Evolutionary conservation across 92 coral and sea anemone species (phyloP), one percentile per base, ranked within the genome.

Genomic region (Palythoa caribaeorum): DNA sequence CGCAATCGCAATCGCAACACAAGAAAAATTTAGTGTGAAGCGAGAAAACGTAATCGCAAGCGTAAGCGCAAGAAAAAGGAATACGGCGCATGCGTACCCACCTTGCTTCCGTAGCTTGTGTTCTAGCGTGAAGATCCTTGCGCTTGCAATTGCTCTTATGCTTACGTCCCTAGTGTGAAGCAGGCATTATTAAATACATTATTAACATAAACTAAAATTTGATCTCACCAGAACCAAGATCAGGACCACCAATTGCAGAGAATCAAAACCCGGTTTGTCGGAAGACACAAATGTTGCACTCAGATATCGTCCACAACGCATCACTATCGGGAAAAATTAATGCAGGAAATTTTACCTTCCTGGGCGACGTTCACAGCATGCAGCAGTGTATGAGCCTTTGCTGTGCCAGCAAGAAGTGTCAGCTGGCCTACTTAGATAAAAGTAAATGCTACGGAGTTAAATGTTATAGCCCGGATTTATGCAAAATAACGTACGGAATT

Each of bases 261-360:
- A 92, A 94, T 70, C 99, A 97, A 90, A 96, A 97, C 83, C 98
- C 99, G 54, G 92, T 93, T 71, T 97, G 99, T 91, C 95, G 93
- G 69, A 92, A 93, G 87, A 94, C 98, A 20, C 96, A 97, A 88
- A 86, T 97, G 90, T 88, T 97, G 36, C 99, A 97, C 89, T 95
- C 98, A 71, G 99, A 97, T 78, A 77, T 97, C 35, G 94, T 97
- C 40, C 96, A 93, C 50, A 97, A 95, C 88, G 99, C 97, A 20
- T 85, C 96, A 6, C 79, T 97, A 52, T 93, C 94, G 78, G 95
- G 96, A 37, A 90, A 63, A 54, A 84, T 94, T 17, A 91, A 94
- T 8, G 95, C 94, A 5, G 96, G 96, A 39, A 97, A 95, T 84
- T 97, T 97, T 47, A 92, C 98, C 15, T 97, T 90, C 83, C 95